Evolutionary conservation across 2,888 invertebrate genomes (phyloP).

Genomic region (Sminthurinus aureus): DNA sequence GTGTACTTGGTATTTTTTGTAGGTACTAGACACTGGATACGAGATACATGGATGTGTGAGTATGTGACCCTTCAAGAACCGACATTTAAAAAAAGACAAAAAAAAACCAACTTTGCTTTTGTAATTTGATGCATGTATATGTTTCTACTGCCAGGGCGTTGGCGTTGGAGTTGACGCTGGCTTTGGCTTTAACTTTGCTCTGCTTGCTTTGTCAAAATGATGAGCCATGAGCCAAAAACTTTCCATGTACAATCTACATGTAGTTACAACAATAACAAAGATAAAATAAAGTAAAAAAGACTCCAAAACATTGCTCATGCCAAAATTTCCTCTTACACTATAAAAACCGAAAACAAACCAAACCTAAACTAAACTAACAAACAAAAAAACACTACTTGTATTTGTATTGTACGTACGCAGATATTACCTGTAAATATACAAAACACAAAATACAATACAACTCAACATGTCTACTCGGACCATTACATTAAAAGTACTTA

Average conservation of each 20-base stretch:
- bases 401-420: neutral
- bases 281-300: neutral
- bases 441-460: no score
- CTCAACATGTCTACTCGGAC: no score
- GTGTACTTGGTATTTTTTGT: no score
- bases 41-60: neutral
- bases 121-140: no score
- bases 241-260: no score
- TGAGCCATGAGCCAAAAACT: neutral
- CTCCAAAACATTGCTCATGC: neutral
- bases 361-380: no score
- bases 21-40: no score
- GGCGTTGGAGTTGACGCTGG: neutral
- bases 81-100: neutral
- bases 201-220: neutral
- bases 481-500: no score
- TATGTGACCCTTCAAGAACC: constrained; percentile 3
- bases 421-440: no score
- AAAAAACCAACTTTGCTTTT: neutral
- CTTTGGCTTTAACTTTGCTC: neutral
- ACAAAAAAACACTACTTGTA: neutral
- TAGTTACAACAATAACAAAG: no score
- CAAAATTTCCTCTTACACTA: neutral
- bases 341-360: no score
- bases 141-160: neutral